Evolutionary conservation across 2,797 vertebrate genomes (phyloP), one percentile per base, ranked within the genome.

Genomic region (Merluccius polli): DNA sequence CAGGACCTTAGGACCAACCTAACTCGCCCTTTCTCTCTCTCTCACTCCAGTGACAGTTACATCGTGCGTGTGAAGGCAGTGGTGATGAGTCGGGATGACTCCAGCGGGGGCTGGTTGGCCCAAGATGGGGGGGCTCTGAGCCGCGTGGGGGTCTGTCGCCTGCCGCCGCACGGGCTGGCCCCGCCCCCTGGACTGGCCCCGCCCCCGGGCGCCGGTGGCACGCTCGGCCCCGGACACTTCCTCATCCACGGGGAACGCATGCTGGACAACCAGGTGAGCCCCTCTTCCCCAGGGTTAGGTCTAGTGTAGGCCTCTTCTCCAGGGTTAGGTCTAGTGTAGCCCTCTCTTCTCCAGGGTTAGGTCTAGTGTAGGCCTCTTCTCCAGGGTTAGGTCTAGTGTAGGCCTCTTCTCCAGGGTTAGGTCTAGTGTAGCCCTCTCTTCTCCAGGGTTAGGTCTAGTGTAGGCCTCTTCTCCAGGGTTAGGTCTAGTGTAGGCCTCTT

Each of bases 21-120:
- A 41, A 48, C 13, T 8, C 38, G 30, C 29, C 80, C 36, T 29
- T 6, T 35, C 15, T 59, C 6, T 70, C 13, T 30, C 86, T 87
- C 87, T 73, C 81, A 78, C 7, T 92, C 88, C 93, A 99, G 98
- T 97, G 98, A 99, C 95, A 98, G 95, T 95, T 99, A 99, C 95
- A 98, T 99, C 87, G 98, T 98, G 92, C 96, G 97, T 92, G 97
- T 99, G 92, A 98, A 98, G 96, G 98, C 97, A 81, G 97, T 99
- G 95, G 98, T 99, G 93, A 99, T 99, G 98, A 99, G 96, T 91
- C 95, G 98, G 93, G 98, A 99, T 94, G 98, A 99, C 95, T 98
- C 98, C 78, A 99, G 96, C 81, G 98, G 98, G 70, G 98, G 98
- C 91, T 99, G 98, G 98, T 90, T 99, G 93, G 96, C 97, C 24